Evolutionary conservation across 2,113 vertebrate species (phyloP).

Genomic region (Lepus timidus): DNA sequence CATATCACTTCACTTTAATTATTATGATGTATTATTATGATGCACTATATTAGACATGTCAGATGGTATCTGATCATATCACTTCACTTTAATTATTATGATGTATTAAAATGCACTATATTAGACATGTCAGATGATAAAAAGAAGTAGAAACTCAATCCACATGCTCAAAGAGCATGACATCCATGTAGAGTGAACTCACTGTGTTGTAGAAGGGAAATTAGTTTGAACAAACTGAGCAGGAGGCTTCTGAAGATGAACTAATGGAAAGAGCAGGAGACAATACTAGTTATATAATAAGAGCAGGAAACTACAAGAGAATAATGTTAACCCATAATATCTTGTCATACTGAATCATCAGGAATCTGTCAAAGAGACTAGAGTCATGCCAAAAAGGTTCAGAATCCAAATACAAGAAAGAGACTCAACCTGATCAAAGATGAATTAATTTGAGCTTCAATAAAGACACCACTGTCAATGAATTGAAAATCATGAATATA

Average conservation of each 20-base stretch:
- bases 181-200: not conserved
- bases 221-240: not conserved
- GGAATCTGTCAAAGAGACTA: no score
- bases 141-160: not conserved
- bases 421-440: not conserved
- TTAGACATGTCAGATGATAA: not conserved
- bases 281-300: not conserved
- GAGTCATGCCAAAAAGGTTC: not conserved
- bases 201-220: not conserved
- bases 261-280: not conserved
- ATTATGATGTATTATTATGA: no score
- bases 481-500: not conserved
- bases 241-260: not conserved
- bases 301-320: not conserved
- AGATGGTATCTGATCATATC: not conserved
- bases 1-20: not conserved
- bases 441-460: not conserved
- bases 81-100: not conserved
- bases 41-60: no score
- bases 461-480: not conserved
- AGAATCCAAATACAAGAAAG: not conserved
- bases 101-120: no score
- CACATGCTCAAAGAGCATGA: not conserved
- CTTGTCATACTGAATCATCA: not conserved
- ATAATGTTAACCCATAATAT: not conserved